Percentiles rank a stretch among this genome's conserved stretches.
Evolutionary conservation across 2,888 invertebrate genomes (phyloP).

Genomic region (Torymus texanus): DNA sequence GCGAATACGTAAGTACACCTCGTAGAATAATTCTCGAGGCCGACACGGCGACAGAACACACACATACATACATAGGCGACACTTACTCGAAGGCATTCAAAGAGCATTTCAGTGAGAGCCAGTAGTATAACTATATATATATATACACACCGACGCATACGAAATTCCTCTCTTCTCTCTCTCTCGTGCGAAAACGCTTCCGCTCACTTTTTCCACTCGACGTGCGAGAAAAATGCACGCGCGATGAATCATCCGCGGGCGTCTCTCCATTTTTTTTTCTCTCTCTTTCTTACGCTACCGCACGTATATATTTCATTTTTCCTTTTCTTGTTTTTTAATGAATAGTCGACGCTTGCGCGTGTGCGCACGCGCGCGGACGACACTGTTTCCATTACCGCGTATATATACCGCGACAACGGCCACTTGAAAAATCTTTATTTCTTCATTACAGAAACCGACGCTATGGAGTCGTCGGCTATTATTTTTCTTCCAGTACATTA

Average conservation of each 20-base stretch:
- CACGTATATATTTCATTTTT: constrained; percentile 1
- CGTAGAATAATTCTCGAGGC: too few species aligned
- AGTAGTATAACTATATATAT: too few species aligned
- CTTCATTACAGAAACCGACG: constrained; percentile 10
- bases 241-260: too few species aligned
- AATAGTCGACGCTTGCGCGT: not conserved
- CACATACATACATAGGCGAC: too few species aligned
- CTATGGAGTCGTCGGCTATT: not conserved
- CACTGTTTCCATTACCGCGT: constrained; percentile 11
- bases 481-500: not conserved
- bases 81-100: too few species aligned
- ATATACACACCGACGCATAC: too few species aligned
- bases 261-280: not conserved
- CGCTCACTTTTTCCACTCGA: not conserved
- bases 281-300: constrained; percentile 6
- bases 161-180: too few species aligned
- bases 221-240: not conserved
- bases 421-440: constrained; percentile 30
- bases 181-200: too few species aligned
- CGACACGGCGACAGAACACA: too few species aligned
- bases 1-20: too few species aligned
- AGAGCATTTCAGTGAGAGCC: too few species aligned
- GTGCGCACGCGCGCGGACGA: not conserved
- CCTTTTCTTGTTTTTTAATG: not conserved
- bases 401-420: not conserved